Evolutionary conservation across 2,888 invertebrate genomes (phyloP).

Genomic region (Netelia melanura): DNA sequence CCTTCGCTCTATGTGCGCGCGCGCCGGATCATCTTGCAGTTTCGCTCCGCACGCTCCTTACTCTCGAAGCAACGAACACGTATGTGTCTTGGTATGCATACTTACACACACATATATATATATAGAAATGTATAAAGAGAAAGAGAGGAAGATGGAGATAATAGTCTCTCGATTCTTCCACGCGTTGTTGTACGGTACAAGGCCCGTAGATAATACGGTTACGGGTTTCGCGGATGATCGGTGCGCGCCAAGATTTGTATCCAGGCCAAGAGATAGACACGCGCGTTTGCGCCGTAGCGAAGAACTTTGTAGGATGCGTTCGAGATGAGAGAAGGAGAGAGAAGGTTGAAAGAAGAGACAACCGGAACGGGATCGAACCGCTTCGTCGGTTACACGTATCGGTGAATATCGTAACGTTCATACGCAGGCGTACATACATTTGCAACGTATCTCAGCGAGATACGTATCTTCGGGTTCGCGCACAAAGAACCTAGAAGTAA

Average conservation of each 20-base stretch:
- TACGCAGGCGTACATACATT: neutral
- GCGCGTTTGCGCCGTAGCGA: neutral
- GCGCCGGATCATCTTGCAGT: slow-evolving; percentile 48
- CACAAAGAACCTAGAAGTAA: neutral
- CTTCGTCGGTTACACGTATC: neutral
- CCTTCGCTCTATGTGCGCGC: slow-evolving; percentile 24
- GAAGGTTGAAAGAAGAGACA: neutral
- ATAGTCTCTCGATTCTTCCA: slow-evolving; percentile 34
- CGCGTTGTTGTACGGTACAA: slow-evolving; percentile 1
- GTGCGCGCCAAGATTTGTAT: slow-evolving; percentile 32
- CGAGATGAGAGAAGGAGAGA: no score
- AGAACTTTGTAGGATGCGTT: neutral
- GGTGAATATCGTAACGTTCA: neutral
- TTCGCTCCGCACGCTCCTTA: slow-evolving; percentile 18
- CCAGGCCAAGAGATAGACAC: slow-evolving; percentile 29
- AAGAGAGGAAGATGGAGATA: neutral
- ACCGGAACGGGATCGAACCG: neutral
- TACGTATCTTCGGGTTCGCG: neutral
- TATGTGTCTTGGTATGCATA: neutral
- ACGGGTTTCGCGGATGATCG: slow-evolving; percentile 54
- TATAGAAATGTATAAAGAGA: neutral
- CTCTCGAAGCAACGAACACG: slow-evolving; percentile 22
- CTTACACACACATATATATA: neutral
- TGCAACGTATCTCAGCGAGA: neutral
- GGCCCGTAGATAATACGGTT: slow-evolving; percentile 40